Evolutionary conservation across 35 echinoderm and acorn worm genomes (phyloP), one percentile per base, ranked within the genome.

Genomic region (Heliocidaris tuberculata): DNA sequence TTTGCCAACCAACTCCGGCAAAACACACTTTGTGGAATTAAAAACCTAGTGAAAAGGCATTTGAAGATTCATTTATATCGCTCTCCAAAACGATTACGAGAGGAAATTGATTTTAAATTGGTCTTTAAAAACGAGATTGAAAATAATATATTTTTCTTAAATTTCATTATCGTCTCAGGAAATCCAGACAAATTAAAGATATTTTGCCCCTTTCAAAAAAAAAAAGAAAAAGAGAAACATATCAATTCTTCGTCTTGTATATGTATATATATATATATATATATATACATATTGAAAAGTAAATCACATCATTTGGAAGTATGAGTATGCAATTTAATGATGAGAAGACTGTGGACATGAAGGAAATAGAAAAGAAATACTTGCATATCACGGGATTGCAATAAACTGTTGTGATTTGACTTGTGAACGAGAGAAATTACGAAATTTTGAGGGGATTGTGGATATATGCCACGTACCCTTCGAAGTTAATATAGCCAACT

Each of bases 41-140:
- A 7, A 78, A 78, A 78, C 15, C 21, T 78, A 3, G 65, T 5
- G 65, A 78, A 78, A 42, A 19, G 27, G 27, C 65, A 78, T 78
- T 27, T n/a, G 65, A n/a, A 78, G 65, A 78, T 78, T 19, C 65
- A 78, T 78, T 78, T n/a, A 78, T 7, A 42, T 78, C 4, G 7
- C 65, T 24, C 16, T n/a, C 65, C 4, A n/a, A n/a, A 78, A 78
- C 65, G 65, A 78, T 78, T 78, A 78, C 4, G 24, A n/a, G 24
- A 78, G 65, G 65, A 78, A 78, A 78, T 78, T 78, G 65, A 78
- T 78, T 78, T 78, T 7, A n/a, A 78, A 78, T 78, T 78, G 65
- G 65, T 78, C 65, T 78, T 78, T 78, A 78, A 78, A 78, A 78
- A n/a, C 24, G 21, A 27, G 27, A 78, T 78, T 27, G 65, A 78